These are phyloP conservation scores for Oncorhynchus nerka DNA, from an alignment of 2,113 vertebrate genomes.

Conservation along the genomic window DNA sequence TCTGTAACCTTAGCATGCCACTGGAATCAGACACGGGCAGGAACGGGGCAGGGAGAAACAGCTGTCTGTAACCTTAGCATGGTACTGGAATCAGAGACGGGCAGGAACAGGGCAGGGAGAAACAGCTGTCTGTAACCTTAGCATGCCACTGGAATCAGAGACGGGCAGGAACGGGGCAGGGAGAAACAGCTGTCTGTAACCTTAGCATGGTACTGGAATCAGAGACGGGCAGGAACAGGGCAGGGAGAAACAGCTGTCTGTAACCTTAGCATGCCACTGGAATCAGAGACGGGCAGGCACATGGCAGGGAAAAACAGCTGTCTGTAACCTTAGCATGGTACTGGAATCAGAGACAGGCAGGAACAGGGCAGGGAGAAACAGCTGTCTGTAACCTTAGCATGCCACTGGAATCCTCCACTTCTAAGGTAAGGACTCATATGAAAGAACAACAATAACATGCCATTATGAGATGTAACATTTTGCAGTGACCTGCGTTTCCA, in stretches of 20 bases:
- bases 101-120: not conserved
- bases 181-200: conserved; percentile 39
- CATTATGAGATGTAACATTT: conserved; percentile 59
- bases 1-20: conserved; percentile 36
- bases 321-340: conserved; percentile 36
- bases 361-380: conserved; percentile 6
- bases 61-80: conserved; percentile 41
- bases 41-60: conserved; percentile 6
- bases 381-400: conserved; percentile 40
- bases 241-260: conserved; percentile 19
- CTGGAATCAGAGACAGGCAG: not conserved
- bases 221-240: not conserved
- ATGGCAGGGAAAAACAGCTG: conserved; percentile 15
- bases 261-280: conserved; percentile 36
- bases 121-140: conserved; percentile 46
- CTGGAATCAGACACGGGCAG: conserved; percentile 22
- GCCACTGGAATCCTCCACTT: conserved; percentile 28
- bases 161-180: not conserved
- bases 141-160: conserved; percentile 17
- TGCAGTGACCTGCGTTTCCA: conserved; percentile 53
- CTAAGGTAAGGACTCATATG: conserved; percentile 56
- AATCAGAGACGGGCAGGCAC: conserved; percentile 18
- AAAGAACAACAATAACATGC: conserved; percentile 63
- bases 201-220: conserved; percentile 7
- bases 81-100: not conserved